Evolutionary conservation across 1,140 invertebrate genomes (phyloP).

Genomic region (Steinernema feltiae): DNA sequence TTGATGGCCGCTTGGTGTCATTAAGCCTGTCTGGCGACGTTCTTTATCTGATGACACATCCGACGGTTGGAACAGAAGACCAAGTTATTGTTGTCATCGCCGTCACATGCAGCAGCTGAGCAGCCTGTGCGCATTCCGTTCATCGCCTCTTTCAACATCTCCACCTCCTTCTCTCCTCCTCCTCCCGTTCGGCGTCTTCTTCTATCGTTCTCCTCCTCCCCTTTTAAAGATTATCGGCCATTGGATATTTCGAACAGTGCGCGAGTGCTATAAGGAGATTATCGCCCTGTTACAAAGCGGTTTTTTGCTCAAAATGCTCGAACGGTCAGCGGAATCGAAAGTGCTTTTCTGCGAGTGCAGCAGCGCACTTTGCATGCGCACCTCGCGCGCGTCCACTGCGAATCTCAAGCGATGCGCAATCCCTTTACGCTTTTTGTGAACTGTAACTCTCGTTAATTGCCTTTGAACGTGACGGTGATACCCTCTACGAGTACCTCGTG

Average conservation of each 20-base stretch:
- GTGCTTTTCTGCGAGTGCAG: background rate
- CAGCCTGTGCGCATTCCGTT: too few species aligned
- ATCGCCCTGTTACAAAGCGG: background rate
- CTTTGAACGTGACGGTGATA: background rate
- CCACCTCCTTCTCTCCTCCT: background rate
- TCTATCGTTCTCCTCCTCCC: background rate
- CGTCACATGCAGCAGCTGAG: background rate
- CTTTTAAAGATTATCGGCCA: background rate
- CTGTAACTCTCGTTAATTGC: background rate
- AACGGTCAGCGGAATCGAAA: background rate
- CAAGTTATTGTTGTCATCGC: background rate
- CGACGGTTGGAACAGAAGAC: background rate
- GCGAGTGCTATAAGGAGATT: background rate
- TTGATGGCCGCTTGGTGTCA: too few species aligned
- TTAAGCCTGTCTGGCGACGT: too few species aligned
- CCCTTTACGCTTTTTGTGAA: background rate
- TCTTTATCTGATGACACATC: background rate
- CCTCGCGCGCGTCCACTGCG: background rate
- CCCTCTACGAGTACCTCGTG: background rate
- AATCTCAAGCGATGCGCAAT: background rate
- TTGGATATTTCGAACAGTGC: constrained; percentile 14
- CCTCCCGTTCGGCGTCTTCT: background rate
- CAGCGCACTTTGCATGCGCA: background rate
- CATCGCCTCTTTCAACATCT: background rate
- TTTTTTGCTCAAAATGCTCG: background rate